Base-by-base conservation (phyloP, 2,113 vertebrate genomes). In the Stictonetta naevosa region DNA sequence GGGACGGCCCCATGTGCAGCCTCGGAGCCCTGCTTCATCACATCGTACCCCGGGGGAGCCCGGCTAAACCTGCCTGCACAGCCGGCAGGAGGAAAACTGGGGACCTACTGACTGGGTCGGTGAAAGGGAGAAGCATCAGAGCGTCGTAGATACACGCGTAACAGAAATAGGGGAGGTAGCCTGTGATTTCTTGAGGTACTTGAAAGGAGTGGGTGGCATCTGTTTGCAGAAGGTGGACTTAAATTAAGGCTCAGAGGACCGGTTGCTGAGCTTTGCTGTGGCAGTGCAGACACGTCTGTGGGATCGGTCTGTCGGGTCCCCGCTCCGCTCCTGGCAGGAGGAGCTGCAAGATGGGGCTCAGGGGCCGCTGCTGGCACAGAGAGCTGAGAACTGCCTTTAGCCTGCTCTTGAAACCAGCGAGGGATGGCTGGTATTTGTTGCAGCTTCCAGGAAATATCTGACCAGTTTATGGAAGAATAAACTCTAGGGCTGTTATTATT, bases 381-480 rank as follows among this genome's bases (percentile, higher is more conserved):
- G 4, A 26, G 53, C 40, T 59, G 12, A 15, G n/a, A 83, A 44
- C 72, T 16, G 13, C 71, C 53, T 28, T 22, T 20, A 1, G 50
- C 59, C 71, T 40, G 10, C 15, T 89, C 34, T 11, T 1, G 1
- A 31, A 81, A 64, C 69, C 83, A 59, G 66, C 52, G 2, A 2
- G 67, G 77, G 42, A 2, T 86, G 91, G 53, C 73, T 79, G 77
- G 34, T 42, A 82, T 19, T 38, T 34, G 55, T 9, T 83, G 87
- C 93, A 69, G 89, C 87, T 93, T 91, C 84, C 95, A 90, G 95
- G 95, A 93, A 95, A 73, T 42, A 14, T 55, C 78, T 76, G 93
- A 17, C 38, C 12, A 0, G 40, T 28, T 71, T 7, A 1, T 59
- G 83, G 81, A 56, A 60, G 92, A 38, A 38, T 50, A 59, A 77